A percentile compares a stretch with the other conserved stretches of the same genome.
phyloP scores from a whole-genome alignment of 1,140 invertebrate genomes.

The Leptestheria dahalacensis region DNA sequence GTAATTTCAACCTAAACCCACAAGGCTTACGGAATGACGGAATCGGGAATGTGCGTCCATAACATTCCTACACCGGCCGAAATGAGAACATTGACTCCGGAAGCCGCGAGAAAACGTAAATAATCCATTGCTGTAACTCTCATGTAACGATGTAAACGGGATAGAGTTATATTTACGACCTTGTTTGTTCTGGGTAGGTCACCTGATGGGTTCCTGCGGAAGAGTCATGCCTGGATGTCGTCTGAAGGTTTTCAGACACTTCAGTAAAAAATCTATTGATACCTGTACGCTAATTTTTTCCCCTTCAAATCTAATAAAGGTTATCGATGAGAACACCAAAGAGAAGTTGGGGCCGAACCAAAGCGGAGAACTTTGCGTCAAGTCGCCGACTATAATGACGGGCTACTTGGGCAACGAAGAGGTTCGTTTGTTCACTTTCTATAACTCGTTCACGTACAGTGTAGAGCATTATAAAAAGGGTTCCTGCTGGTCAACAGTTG shows the following conservation, averaged over 20 bases:
- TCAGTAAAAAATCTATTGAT: background rate
- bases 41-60: background rate
- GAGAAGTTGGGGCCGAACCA: slow-evolving; percentile 39
- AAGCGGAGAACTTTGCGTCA: slow-evolving; percentile 51
- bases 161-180: background rate
- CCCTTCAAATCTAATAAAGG: slow-evolving; percentile 21
- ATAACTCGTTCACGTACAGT: no score
- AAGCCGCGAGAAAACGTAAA: background rate
- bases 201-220: background rate
- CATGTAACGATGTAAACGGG: background rate
- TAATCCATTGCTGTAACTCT: background rate
- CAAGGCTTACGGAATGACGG: background rate
- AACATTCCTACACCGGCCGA: background rate
- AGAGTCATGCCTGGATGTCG: background rate
- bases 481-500: background rate
- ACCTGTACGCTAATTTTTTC: slow-evolving; percentile 28
- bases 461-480: background rate
- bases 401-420: slow-evolving; percentile 33
- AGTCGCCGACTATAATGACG: slow-evolving; percentile 46
- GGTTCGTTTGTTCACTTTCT: no score
- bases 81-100: background rate
- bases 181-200: background rate
- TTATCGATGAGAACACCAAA: slow-evolving; percentile 43
- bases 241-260: background rate
- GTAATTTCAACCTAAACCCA: background rate